Base-by-base conservation (phyloP, 2,113 vertebrate species). In the Dasyprocta punctata region DNA sequence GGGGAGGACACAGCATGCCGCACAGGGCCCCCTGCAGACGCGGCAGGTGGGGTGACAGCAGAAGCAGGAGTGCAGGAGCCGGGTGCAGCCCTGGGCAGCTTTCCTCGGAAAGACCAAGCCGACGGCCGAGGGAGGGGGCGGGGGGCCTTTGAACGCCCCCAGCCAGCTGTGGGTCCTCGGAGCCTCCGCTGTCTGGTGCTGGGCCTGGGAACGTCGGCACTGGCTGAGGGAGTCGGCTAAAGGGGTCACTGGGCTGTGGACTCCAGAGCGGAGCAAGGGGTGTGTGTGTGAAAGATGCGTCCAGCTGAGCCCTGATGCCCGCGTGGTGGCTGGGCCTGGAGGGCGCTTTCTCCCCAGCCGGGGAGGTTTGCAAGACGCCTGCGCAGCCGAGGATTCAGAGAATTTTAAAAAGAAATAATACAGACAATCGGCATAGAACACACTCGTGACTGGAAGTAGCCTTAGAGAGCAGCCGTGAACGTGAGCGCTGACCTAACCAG, bases 161-260 rank as follows among this genome's bases (percentile, higher is more conserved):
- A 8, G 26, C 5, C 0, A 38, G 26, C 9, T 71, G 19, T 22
- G 20, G 33, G 47, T 22, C 1, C 14, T 33, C 3, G 13, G 24
- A 16, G 10, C 1, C 20, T 36, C 36, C 10, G 20, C 17, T 2
- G 36, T 5, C 44, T 56, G 41, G n/a, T n/a, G n/a, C n/a, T n/a
- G n/a, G n/a, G n/a, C n/a, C n/a, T n/a, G n/a, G n/a, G n/a, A n/a
- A n/a, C n/a, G n/a, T n/a, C n/a, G n/a, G n/a, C n/a, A n/a, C n/a
- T n/a, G n/a, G n/a, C n/a, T n/a, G n/a, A n/a, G n/a, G n/a, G 20
- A 71, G 17, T 26, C 24, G 12, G 65, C 60, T 73, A 49, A 38
- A 61, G 24, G 19, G 44, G 1, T 8, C 3, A 5, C 14, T 17
- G 20, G 14, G 10, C 5, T 26, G 1, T 1, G 33, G 4, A 58